Evolutionary conservation across 2,113 vertebrate species (phyloP).

Genomic region (Syngnathus floridae): DNA sequence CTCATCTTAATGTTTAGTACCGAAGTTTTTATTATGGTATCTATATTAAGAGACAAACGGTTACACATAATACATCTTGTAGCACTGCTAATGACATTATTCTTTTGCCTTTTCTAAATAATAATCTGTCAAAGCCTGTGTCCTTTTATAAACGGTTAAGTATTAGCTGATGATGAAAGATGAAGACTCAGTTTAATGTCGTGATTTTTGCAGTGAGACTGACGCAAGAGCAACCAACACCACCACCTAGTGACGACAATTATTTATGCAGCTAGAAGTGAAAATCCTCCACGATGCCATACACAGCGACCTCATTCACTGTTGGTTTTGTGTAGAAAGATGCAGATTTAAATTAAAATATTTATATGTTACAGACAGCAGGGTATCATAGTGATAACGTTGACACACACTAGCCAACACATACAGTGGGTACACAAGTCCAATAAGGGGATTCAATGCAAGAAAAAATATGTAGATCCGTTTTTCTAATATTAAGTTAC

Average conservation of each 20-base stretch:
- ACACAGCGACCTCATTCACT: neutral
- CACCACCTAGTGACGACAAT: constrained; percentile 49
- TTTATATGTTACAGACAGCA: neutral
- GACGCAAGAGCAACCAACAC: constrained; percentile 11
- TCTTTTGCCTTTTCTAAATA: neutral
- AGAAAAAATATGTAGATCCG: neutral
- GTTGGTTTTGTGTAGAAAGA: neutral
- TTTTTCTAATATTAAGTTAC: too few species aligned
- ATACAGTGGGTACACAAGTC: too few species aligned
- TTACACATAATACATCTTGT: neutral
- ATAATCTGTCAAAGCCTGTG: neutral
- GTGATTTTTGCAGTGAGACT: neutral
- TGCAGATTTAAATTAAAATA: neutral
- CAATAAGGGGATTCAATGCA: too few species aligned
- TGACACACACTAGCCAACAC: neutral
- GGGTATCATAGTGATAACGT: neutral
- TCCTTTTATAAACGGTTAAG: too few species aligned
- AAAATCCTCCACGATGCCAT: neutral
- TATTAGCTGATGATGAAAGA: neutral
- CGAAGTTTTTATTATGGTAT: neutral
- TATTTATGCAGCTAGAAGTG: constrained; percentile 1
- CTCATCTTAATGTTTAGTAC: neutral
- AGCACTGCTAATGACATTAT: neutral
- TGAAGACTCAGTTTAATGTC: neutral
- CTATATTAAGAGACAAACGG: neutral